Evolutionary conservation across 2,888 invertebrate genomes (phyloP).

Genomic region (Epirrita christyi): DNA sequence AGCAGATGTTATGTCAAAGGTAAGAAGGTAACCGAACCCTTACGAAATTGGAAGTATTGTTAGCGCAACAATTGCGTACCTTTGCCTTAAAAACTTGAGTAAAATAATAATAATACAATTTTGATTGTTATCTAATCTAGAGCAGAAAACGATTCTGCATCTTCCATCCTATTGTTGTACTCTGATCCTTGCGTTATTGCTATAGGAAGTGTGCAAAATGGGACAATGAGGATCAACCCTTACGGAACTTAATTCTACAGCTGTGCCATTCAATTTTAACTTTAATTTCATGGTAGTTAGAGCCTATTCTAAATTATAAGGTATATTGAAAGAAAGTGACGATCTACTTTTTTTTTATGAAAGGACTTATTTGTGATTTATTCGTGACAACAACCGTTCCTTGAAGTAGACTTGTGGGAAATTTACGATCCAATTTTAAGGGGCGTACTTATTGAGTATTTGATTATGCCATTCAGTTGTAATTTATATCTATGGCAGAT

Average conservation of each 20-base stretch:
- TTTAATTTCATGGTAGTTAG: conserved; percentile 20
- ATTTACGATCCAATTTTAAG: conserved; percentile 74
- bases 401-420: conserved; percentile 71
- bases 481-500: conserved; percentile 52
- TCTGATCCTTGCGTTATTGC: conserved; percentile 48
- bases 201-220: conserved; percentile 76
- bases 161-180: conserved; percentile 50
- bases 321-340: conserved; percentile 46
- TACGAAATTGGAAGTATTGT: conserved; percentile 66
- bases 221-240: conserved; percentile 55
- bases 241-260: conserved; percentile 27
- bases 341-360: conserved; percentile 65
- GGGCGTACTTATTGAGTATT: conserved; percentile 60
- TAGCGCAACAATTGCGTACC: conserved; percentile 58
- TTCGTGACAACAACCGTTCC: conserved; percentile 76
- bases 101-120: conserved; percentile 58
- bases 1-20: conserved; percentile 63
- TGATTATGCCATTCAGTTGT: conserved; percentile 61
- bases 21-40: conserved; percentile 49
- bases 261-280: conserved; percentile 4
- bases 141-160: conserved; percentile 50
- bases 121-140: conserved; percentile 74
- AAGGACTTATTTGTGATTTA: conserved; percentile 71
- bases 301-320: conserved; percentile 33
- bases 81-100: conserved; percentile 57